Evolutionary conservation across 2,797 vertebrate genomes (phyloP).

Genomic region (Paramormyrops hopkinsi): DNA sequence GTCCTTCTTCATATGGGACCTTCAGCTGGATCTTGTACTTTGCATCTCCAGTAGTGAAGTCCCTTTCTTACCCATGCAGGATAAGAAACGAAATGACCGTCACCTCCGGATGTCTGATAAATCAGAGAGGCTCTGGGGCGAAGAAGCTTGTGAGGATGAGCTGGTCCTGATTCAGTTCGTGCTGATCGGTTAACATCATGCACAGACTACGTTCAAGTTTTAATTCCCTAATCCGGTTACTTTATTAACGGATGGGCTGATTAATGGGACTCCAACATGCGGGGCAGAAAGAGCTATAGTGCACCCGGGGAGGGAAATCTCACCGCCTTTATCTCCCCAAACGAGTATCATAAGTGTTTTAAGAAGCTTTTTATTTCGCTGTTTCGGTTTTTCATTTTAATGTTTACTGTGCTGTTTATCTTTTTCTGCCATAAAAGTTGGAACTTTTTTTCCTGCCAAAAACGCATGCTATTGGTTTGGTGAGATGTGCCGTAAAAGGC

Average conservation of each 20-base stretch:
- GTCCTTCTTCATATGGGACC: not conserved
- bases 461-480: not conserved
- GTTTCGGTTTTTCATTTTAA: not conserved
- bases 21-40: not conserved
- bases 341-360: not conserved
- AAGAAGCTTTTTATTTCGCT: not conserved
- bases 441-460: not conserved
- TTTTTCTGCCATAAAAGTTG: not conserved
- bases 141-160: not conserved
- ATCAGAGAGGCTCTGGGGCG: not conserved
- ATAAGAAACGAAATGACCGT: not conserved
- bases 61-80: not conserved
- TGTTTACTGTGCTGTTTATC: not conserved
- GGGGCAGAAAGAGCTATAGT: not conserved
- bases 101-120: not conserved
- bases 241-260: not conserved
- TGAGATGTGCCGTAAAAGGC: not conserved
- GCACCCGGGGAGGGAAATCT: not conserved
- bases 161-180: not conserved
- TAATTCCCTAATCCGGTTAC: not conserved
- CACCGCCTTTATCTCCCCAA: not conserved
- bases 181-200: not conserved
- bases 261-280: not conserved
- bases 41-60: not conserved
- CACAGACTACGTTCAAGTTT: not conserved